These are phyloP conservation scores for Cynopterus brachyotis DNA, from an alignment of 2,113 vertebrate genomes.

Conservation along the genomic window DNA sequence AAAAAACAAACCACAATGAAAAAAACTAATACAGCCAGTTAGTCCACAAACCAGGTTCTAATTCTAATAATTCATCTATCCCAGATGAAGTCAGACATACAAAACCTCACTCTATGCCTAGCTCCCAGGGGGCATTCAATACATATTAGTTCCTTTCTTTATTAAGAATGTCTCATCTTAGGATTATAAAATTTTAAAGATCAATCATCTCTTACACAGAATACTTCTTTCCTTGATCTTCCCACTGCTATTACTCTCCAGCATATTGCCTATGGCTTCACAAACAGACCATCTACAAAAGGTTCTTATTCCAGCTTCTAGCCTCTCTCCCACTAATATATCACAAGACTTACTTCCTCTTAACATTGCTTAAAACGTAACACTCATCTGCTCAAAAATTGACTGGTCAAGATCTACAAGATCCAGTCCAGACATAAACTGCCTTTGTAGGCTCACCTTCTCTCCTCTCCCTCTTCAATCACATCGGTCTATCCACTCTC, in stretches of 20 bases:
- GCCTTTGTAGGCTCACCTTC: neutral
- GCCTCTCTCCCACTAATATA: neutral
- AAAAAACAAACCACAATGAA: too few species aligned
- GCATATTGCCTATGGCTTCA: neutral
- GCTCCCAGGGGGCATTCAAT: neutral
- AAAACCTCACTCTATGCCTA: neutral
- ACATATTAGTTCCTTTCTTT: neutral
- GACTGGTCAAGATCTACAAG: neutral
- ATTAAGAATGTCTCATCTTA: neutral
- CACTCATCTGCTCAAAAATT: neutral
- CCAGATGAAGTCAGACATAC: neutral
- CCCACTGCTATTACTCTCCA: too few species aligned
- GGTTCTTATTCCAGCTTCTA: neutral
- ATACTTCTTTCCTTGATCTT: neutral
- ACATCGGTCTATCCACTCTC: rapidly evolving
- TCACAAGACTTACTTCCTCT: neutral
- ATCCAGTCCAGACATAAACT: neutral
- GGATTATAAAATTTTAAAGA: neutral
- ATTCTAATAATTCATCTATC: neutral
- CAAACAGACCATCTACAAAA: neutral
- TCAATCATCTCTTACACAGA: neutral
- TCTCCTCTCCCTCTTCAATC: neutral
- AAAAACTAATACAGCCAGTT: neutral
- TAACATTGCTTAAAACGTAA: neutral
- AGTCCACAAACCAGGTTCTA: neutral